Conservation (phyloP, 2,888 invertebrate genomes). For the Drosophila vallismaia region DNA sequence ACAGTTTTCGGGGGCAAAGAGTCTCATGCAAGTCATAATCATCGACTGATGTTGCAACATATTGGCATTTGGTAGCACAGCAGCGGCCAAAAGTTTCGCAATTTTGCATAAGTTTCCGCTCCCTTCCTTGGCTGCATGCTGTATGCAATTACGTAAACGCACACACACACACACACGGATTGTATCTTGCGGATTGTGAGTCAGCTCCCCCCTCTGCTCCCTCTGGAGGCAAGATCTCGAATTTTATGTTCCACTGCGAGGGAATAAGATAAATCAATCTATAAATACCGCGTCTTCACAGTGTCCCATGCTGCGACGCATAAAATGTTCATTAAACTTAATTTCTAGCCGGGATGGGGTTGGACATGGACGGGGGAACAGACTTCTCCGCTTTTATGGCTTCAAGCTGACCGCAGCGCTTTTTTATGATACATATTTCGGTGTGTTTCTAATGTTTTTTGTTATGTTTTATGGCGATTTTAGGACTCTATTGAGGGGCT, state of each 20-base stretch:
- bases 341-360: conserved; percentile 20
- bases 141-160: conserved; percentile 54
- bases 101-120: conserved; percentile 48
- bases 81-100: conserved; percentile 37
- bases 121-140: conserved; percentile 15
- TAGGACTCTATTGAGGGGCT: conserved; percentile 43
- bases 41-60: conserved; percentile 67
- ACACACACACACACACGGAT: conserved; percentile 15
- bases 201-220: neutral
- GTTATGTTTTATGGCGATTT: conserved; percentile 52
- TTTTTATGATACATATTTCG: conserved; percentile 13
- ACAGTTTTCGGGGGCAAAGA: conserved; percentile 56
- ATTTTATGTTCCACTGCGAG: conserved; percentile 24
- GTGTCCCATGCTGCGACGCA: conserved; percentile 63
- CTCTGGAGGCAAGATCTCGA: conserved; percentile 10
- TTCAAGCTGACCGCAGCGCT: conserved; percentile 30
- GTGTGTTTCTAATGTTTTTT: conserved; percentile 50
- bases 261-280: conserved; percentile 66
- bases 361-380: too few species aligned
- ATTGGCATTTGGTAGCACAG: conserved; percentile 61
- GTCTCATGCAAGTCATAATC: conserved; percentile 69
- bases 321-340: conserved; percentile 67
- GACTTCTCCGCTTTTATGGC: conserved; percentile 26
- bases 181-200: conserved; percentile 8
- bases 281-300: conserved; percentile 52